Conservation (phyloP, 2,797 vertebrate genomes). For the Girardinus metallicus region DNA sequence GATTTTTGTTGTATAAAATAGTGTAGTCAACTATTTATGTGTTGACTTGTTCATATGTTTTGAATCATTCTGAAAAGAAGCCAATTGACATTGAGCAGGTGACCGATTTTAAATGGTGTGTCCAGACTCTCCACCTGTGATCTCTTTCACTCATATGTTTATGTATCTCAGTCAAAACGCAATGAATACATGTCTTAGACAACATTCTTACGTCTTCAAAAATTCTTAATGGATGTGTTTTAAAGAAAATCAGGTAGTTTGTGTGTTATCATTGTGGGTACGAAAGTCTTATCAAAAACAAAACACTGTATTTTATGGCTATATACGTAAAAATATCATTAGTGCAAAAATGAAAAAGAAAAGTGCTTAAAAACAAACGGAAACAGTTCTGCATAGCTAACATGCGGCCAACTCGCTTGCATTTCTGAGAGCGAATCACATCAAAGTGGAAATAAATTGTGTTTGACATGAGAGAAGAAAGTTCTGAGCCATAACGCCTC, state of each 20-base stretch:
- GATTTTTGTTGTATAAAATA: neutral
- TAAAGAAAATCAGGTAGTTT: neutral
- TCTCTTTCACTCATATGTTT: neutral
- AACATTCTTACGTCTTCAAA: neutral
- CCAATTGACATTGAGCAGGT: neutral
- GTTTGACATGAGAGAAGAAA: constrained; percentile 61
- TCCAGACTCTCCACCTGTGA: neutral
- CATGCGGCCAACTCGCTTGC: constrained; percentile 36
- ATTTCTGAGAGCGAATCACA: constrained; percentile 48
- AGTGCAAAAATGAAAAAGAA: neutral
- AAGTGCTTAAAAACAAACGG: neutral
- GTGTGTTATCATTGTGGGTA: neutral
- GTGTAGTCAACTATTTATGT: neutral
- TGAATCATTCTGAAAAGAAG: neutral
- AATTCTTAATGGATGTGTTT: neutral
- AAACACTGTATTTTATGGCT: neutral
- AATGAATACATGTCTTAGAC: neutral
- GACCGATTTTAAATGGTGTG: neutral
- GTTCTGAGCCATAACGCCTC: constrained; percentile 58
- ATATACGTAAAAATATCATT: neutral
- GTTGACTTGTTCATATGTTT: neutral
- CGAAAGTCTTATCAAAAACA: neutral
- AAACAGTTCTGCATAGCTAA: constrained; percentile 31
- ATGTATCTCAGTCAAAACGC: neutral
- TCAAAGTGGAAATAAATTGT: constrained; percentile 59